Evolutionary conservation across 2,888 invertebrate genomes (phyloP).

Genomic region (Pseudococcus viburni): DNA sequence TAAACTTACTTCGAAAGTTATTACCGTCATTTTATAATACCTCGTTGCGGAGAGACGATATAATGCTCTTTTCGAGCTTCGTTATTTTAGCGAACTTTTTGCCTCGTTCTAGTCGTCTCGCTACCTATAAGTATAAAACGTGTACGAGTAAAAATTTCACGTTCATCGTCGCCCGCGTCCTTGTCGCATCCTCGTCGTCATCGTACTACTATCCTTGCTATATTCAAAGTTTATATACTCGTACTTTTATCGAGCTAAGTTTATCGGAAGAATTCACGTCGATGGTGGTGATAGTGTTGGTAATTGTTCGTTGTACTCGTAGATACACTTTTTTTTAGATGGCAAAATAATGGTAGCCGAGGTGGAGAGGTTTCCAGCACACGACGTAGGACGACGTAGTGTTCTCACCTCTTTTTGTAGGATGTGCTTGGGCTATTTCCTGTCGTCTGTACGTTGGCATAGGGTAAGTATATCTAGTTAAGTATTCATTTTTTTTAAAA

Average conservation of each 20-base stretch:
- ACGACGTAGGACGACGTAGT: not conserved
- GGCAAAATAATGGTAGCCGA: not conserved
- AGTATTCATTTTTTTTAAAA: constrained; percentile 6
- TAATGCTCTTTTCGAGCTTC: constrained; percentile 48
- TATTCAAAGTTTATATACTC: constrained; percentile 18
- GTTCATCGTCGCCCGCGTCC: not conserved
- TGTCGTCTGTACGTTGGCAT: not conserved
- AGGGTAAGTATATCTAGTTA: not conserved
- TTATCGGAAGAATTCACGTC: constrained; percentile 19
- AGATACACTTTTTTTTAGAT: not conserved
- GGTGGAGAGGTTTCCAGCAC: not conserved
- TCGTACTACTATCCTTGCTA: not conserved
- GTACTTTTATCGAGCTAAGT: constrained; percentile 9
- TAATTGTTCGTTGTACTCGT: not conserved
- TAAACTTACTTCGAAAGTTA: constrained; percentile 66
- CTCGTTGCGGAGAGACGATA: constrained; percentile 33
- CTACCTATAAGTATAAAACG: not conserved
- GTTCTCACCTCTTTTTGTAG: not conserved
- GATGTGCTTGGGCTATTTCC: not conserved
- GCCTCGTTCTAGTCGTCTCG: not conserved
- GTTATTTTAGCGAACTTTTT: constrained; percentile 47
- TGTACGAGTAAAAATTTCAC: constrained; percentile 21
- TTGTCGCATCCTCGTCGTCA: not conserved
- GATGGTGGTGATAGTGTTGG: constrained; percentile 10
- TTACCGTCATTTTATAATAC: constrained; percentile 65